Percentiles rank a stretch among this genome's conserved stretches.
phyloP scores from a whole-genome alignment of 2,113 vertebrate species.

The Chitala chitala region DNA sequence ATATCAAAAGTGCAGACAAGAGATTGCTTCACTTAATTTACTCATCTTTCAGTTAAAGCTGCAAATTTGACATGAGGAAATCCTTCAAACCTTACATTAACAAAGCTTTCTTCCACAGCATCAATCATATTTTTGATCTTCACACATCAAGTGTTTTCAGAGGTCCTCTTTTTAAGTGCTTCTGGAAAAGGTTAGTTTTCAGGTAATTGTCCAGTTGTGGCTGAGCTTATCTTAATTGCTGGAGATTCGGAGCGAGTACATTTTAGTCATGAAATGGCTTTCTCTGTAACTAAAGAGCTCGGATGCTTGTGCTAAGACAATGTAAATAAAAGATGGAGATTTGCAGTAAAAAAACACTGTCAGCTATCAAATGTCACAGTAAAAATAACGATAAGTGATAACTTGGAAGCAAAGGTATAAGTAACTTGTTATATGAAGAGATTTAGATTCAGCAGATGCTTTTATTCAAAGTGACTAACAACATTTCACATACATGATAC shows the following conservation, averaged over 20 bases:
- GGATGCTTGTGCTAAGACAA: conserved; percentile 15
- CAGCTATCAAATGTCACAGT: not conserved
- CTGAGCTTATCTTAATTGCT: conserved; percentile 62
- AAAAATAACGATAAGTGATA: not conserved
- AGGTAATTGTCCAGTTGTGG: conserved; percentile 67
- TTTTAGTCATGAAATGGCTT: conserved; percentile 53
- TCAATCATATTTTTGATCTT: conserved; percentile 26
- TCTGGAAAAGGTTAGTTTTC: conserved; percentile 65
- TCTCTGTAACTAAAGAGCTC: conserved; percentile 32
- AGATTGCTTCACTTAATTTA: conserved; percentile 43
- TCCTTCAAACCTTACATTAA: conserved; percentile 53
- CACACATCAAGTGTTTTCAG: conserved; percentile 52
- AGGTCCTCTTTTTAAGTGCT: conserved; percentile 62
- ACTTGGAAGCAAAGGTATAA: no score
- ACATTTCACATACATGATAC: no score
- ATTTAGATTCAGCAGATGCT: no score
- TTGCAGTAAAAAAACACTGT: not conserved
- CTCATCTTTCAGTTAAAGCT: conserved; percentile 53
- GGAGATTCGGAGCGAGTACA: conserved; percentile 50
- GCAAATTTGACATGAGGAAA: conserved; percentile 50
- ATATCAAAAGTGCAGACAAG: conserved; percentile 39
- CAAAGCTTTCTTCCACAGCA: conserved; percentile 60
- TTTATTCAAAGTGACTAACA: no score
- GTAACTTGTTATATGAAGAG: no score
- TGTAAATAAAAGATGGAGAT: not conserved